These are phyloP conservation scores for Avahi laniger DNA, from an alignment of 2,797 vertebrate species.

Conservation along the genomic window DNA sequence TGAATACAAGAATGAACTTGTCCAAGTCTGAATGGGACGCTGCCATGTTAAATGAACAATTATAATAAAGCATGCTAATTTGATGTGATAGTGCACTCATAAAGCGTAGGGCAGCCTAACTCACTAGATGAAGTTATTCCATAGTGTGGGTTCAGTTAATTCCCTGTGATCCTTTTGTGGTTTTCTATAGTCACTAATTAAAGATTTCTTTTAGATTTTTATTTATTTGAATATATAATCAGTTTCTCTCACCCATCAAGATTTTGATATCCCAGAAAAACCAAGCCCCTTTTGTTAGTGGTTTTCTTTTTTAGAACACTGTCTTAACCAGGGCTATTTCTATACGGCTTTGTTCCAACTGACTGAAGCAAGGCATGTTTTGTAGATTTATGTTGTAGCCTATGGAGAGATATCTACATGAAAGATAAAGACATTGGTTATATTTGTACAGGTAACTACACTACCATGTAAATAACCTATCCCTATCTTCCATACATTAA, in stretches of 20 bases:
- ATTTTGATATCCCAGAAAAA: neutral
- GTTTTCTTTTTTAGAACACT: slow-evolving; percentile 6
- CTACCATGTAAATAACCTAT: neutral
- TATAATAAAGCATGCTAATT: neutral
- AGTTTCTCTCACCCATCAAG: neutral
- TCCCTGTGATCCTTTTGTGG: neutral
- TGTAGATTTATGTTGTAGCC: neutral
- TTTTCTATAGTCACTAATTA: neutral
- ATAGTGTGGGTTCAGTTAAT: neutral
- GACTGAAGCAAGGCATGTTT: neutral
- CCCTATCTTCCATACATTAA: neutral
- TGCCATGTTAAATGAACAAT: neutral
- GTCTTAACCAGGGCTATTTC: neutral
- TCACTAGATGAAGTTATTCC: neutral
- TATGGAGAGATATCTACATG: neutral
- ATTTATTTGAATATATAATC: neutral
- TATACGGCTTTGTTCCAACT: neutral
- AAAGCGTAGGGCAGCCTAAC: neutral
- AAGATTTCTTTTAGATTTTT: neutral
- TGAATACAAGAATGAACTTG: neutral
- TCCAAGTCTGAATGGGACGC: neutral
- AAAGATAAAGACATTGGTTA: neutral
- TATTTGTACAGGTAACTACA: neutral
- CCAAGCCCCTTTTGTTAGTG: neutral
- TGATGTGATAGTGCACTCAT: neutral